Base-by-base conservation (phyloP, 2,797 vertebrate species). In the Falco concolor region DNA sequence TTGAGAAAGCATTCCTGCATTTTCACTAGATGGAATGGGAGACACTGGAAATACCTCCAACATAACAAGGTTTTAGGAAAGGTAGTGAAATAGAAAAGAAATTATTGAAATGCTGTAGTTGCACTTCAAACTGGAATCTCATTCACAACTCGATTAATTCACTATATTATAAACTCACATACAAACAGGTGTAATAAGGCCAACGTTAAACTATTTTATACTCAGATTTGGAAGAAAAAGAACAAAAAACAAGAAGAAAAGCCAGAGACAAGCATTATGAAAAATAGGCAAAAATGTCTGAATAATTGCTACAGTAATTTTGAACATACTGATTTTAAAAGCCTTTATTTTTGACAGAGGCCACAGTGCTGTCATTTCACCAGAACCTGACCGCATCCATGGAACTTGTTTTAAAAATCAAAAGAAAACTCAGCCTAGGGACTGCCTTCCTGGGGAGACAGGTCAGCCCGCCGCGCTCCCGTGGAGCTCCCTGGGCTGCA, bases 391-490 rank as follows among this genome's bases (percentile, higher is more conserved):
- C 42, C 22, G 6, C 22, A 11, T 40, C 34, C 28, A 13, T 68
- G 42, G 34, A 17, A 40, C 52, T 57, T 80, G 13, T 13, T 52
- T 52, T 42, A 38, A 68, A 80, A 68, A 38, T 6, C 1, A 4
- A 45, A 47, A 38, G 27, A 47, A 32, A 38, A 56, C 20, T 64
- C 38, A 24, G 22, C 22, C 34, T 25, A 9, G 73, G 36, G 28
- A 16, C 10, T 50, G 13, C 57, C 22, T 40, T 50, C 8, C 56
- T 25, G 28, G 57, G 57, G 45, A 61, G 57, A 45, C 6, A 21
- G 23, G 34, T 32, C 22, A 40, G 28, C 57, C 36, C 1, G 0
- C 54, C 4, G 1, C 5, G 72, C n/a, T 30, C n/a, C 54, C 2
- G 1, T 9, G 45, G 28, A 24, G 27, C 56, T 49, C 44, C 72